Conservation (phyloP, 2,113 vertebrate genomes). For the Cebus imitator region DNA sequence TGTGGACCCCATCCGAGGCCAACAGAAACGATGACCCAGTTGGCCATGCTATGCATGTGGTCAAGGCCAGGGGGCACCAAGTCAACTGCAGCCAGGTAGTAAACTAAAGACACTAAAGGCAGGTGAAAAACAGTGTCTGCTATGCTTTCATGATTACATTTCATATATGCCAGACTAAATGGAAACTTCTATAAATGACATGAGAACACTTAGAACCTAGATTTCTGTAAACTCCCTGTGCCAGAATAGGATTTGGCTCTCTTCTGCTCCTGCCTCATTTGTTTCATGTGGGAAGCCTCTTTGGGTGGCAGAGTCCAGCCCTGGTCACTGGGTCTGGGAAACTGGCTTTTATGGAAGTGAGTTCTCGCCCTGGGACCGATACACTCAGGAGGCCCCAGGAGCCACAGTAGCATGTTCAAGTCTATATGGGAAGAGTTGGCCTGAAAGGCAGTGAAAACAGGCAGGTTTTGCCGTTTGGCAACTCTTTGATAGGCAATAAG, state of each 20-base stretch:
- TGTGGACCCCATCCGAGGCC: background rate
- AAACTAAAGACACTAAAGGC: background rate
- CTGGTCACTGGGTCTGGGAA: background rate
- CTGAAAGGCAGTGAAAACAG: background rate
- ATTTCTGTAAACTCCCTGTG: background rate
- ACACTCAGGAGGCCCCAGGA: background rate
- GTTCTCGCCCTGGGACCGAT: background rate
- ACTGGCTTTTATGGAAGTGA: background rate
- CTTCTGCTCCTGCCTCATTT: background rate
- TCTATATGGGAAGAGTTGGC: background rate
- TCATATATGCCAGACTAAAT: accelerated
- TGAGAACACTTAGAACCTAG: background rate
- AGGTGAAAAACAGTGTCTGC: background rate
- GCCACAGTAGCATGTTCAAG: background rate
- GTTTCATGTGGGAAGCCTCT: background rate
- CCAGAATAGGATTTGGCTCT: background rate
- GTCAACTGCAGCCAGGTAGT: background rate
- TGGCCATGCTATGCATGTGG: background rate
- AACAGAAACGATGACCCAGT: slow-evolving; percentile 17
- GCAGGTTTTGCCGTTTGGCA: background rate
- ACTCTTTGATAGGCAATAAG: background rate
- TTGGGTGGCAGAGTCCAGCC: background rate
- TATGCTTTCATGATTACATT: background rate
- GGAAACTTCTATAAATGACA: background rate
- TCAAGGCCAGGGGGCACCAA: slow-evolving; percentile 22